A percentile compares a stretch with the other conserved stretches of the same genome.
These are phyloP conservation scores for Bolborhynchus lineola DNA, from an alignment of 2,113 vertebrate genomes.

Conservation along the genomic window DNA sequence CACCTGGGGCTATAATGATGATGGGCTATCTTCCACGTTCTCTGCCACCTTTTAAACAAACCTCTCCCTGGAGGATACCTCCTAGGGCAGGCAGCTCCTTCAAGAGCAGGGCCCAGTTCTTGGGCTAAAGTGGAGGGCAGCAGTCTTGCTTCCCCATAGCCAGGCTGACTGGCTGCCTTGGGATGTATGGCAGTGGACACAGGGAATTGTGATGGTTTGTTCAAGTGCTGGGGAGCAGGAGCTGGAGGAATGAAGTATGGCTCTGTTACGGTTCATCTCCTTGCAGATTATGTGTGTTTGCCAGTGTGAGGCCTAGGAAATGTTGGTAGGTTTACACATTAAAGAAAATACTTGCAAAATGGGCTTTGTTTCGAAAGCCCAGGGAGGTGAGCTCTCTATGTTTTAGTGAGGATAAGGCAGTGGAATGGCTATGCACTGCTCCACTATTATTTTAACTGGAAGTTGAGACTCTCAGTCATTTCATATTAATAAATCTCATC, in stretches of 20 bases:
- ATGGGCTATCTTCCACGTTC: not conserved
- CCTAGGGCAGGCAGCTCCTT: not conserved
- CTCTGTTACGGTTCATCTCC: not conserved
- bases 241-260: not conserved
- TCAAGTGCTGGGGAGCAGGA: not conserved
- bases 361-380: not conserved
- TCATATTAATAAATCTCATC: conserved; percentile 52
- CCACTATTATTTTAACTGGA: not conserved
- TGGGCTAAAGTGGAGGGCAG: not conserved
- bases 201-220: not conserved
- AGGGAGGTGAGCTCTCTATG: not conserved
- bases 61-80: not conserved
- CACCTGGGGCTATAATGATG: not conserved
- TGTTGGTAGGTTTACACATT: not conserved
- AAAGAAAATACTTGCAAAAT: not conserved
- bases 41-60: not conserved
- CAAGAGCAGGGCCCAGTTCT: not conserved
- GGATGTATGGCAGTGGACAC: not conserved
- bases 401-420: not conserved
- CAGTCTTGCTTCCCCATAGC: not conserved
- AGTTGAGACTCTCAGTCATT: not conserved
- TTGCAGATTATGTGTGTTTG: not conserved
- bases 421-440: not conserved
- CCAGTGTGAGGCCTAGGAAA: not conserved
- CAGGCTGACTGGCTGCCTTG: not conserved